Percentiles rank a stretch among this genome's conserved stretches.
These are phyloP conservation scores for Vicugna pacos DNA, from an alignment of 2,113 vertebrate species.

Conservation along the genomic window DNA sequence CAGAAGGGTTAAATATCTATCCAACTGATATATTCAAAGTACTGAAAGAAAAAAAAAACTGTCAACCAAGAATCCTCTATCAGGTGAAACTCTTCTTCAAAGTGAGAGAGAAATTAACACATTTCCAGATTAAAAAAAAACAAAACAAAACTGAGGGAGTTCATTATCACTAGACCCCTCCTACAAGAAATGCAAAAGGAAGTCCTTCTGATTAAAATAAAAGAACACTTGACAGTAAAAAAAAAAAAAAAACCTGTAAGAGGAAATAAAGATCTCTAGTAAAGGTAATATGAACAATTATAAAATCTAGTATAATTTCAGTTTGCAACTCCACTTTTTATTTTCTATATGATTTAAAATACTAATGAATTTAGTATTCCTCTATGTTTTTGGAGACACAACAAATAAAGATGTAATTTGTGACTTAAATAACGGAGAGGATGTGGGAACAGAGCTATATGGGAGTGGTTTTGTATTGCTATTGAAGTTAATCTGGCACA, in stretches of 20 bases:
- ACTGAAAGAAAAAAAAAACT: not conserved
- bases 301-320: not conserved
- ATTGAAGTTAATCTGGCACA: not conserved
- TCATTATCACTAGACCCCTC: not conserved
- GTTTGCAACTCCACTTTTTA: not conserved
- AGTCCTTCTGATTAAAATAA: not conserved
- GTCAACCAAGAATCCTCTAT: not conserved
- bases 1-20: not conserved
- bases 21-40: not conserved
- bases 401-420: not conserved
- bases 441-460: not conserved
- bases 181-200: not conserved
- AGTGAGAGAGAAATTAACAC: not conserved
- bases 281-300: not conserved
- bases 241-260: not conserved
- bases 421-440: not conserved
- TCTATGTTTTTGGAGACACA: not conserved
- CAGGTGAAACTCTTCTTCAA: not conserved
- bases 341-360: not conserved
- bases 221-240: not conserved
- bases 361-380: not conserved
- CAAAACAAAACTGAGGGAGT: not conserved
- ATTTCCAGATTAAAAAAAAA: not conserved
- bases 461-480: not conserved
- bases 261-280: not conserved